phyloP scores from a whole-genome alignment of 2,797 vertebrate genomes.

The Arrhamphus sclerolepis region DNA sequence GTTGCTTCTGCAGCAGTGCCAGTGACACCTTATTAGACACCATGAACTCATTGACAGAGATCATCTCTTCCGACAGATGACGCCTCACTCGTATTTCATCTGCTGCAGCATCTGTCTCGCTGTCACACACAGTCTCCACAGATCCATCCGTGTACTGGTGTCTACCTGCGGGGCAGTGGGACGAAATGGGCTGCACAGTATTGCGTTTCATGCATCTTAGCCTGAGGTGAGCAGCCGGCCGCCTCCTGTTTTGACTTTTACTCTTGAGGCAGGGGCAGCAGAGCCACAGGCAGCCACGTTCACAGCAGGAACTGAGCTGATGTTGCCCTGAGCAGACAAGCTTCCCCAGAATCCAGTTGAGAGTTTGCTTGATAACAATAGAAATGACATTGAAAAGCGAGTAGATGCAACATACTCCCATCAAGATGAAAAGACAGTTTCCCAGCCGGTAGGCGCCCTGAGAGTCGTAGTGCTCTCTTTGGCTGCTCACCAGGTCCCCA shows the following conservation, averaged over 20 bases:
- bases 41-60: conserved; percentile 83
- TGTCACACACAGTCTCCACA: conserved; percentile 82
- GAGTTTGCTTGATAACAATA: conserved; percentile 85
- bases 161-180: conserved; percentile 55
- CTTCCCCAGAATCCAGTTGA: conserved; percentile 84
- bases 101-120: conserved; percentile 74
- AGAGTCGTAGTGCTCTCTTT: conserved; percentile 76
- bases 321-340: conserved; percentile 64
- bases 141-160: conserved; percentile 74
- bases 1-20: conserved; percentile 83
- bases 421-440: conserved; percentile 84
- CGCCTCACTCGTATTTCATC: conserved; percentile 72
- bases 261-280: conserved; percentile 71
- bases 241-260: conserved; percentile 54
- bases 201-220: conserved; percentile 75
- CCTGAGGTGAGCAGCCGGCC: conserved; percentile 48
- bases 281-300: conserved; percentile 51
- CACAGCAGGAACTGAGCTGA: conserved; percentile 67
- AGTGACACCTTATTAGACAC: conserved; percentile 84
- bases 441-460: conserved; percentile 80
- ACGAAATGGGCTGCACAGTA: conserved; percentile 73
- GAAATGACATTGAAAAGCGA: conserved; percentile 87
- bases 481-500: conserved; percentile 85
- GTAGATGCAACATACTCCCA: conserved; percentile 86
- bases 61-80: conserved; percentile 83